A percentile compares a stretch with the other conserved stretches of the same genome.
These are phyloP conservation scores for Sebastes trivittatus DNA, from an alignment of 2,797 vertebrate species.

Conservation along the genomic window DNA sequence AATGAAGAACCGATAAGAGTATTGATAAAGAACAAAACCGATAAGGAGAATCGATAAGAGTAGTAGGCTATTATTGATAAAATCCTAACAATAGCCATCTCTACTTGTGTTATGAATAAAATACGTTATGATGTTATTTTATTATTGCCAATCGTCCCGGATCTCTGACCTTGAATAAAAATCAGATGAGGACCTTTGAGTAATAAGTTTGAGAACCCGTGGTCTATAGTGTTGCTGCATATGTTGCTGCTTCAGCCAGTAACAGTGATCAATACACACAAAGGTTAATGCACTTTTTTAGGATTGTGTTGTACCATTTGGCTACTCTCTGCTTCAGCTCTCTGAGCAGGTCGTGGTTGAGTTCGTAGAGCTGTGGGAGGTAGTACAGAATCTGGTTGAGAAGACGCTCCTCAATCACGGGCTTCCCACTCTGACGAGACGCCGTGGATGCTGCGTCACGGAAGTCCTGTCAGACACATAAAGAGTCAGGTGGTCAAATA, in stretches of 20 bases:
- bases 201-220: no score
- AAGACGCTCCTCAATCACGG: constrained; percentile 92
- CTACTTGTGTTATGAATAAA: no score
- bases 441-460: constrained; percentile 88
- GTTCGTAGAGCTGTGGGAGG: constrained; percentile 95
- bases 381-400: constrained; percentile 96
- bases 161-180: no score
- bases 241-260: neutral
- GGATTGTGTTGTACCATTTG: constrained; percentile 84
- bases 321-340: constrained; percentile 91
- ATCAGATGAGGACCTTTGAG: no score
- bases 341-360: constrained; percentile 91
- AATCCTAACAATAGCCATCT: no score
- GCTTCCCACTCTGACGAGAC: constrained; percentile 88
- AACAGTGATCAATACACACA: neutral
- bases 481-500: neutral
- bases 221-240: no score
- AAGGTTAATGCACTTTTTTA: neutral
- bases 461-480: constrained; percentile 86
- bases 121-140: no score
- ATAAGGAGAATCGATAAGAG: no score
- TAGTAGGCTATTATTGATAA: no score
- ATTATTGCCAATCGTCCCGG: no score
- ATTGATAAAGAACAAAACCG: no score
- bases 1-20: no score